A percentile compares a stretch with the other conserved stretches of the same genome.
Conservation (phyloP, 2,888 invertebrate genomes). For the Monopis laevigella region DNA sequence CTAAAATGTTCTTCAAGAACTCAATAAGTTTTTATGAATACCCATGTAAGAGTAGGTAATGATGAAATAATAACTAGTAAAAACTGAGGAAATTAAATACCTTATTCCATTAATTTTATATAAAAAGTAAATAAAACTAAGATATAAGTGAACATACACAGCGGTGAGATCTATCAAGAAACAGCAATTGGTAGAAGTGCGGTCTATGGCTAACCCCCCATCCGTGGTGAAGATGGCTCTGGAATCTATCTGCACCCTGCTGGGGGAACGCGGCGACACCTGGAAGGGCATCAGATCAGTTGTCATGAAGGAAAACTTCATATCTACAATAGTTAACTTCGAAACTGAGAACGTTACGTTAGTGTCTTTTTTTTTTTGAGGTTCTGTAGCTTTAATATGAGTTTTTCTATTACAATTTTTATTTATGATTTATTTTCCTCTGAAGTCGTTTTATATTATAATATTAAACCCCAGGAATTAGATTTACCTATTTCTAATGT, state of each 20-base stretch:
- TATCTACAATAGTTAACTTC: slow-evolving; percentile 93
- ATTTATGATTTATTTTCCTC: no score
- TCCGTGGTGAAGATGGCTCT: slow-evolving; percentile 91
- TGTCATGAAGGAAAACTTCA: slow-evolving; percentile 95
- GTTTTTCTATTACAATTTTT: background rate
- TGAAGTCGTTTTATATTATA: no score
- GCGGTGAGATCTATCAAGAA: slow-evolving; percentile 97
- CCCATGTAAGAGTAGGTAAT: no score
- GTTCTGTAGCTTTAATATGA: background rate
- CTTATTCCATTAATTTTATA: background rate
- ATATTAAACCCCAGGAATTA: no score
- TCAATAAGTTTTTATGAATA: no score
- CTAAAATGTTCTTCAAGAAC: no score
- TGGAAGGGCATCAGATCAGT: slow-evolving; percentile 94
- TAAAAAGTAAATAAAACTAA: slow-evolving; percentile 10
- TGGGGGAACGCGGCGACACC: slow-evolving; percentile 90
- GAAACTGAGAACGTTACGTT: slow-evolving; percentile 93
- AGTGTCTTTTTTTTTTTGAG: slow-evolving; percentile 38
- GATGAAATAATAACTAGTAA: no score
- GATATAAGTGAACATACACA: slow-evolving; percentile 29
- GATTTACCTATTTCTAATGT: no score
- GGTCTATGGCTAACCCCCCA: slow-evolving; percentile 95
- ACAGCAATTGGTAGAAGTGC: slow-evolving; percentile 93
- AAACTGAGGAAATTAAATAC: no score
- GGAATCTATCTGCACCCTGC: slow-evolving; percentile 92